These are phyloP conservation scores for Drosophila nigricruria DNA, from an alignment of 2,888 invertebrate species.

Conservation along the genomic window DNA sequence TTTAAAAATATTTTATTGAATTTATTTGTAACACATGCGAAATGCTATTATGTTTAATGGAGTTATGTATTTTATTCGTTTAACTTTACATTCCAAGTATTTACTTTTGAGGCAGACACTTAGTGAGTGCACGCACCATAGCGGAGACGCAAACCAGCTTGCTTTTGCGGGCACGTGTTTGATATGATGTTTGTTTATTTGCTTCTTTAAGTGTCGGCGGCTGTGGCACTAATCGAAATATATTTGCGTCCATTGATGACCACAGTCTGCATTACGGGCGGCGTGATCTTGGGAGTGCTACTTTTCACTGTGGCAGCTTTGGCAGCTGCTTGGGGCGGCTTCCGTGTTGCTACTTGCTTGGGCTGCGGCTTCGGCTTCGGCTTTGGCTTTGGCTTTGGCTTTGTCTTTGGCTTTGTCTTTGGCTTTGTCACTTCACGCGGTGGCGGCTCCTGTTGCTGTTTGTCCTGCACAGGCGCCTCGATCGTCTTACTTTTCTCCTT, in stretches of 20 bases:
- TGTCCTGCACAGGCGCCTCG: too few relatives aligned
- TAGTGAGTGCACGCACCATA: not conserved
- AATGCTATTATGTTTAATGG: not conserved
- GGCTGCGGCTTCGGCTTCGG: not conserved
- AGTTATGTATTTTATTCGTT: not conserved
- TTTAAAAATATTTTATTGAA: not conserved
- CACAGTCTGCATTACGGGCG: conserved; percentile 63
- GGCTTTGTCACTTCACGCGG: not conserved
- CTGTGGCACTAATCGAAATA: conserved; percentile 54
- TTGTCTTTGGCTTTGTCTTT: not conserved
- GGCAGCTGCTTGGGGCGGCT: not conserved
- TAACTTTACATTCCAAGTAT: not conserved
- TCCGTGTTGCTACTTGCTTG: not conserved
- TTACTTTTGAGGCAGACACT: not conserved
- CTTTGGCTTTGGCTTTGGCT: not conserved
- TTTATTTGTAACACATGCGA: not conserved
- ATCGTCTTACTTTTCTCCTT: too few relatives aligned
- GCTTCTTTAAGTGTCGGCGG: conserved; percentile 18
- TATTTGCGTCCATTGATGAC: conserved; percentile 57
- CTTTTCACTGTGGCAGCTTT: not conserved
- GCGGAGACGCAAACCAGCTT: not conserved
- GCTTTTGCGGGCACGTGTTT: too few relatives aligned
- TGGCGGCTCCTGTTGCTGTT: not conserved
- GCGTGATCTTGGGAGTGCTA: conserved; percentile 20
- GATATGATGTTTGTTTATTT: not conserved